A percentile compares a stretch with the other conserved stretches of the same genome.
Conservation (phyloP, 2,888 invertebrate genomes). For the Leptinotarsa rubiginosa region DNA sequence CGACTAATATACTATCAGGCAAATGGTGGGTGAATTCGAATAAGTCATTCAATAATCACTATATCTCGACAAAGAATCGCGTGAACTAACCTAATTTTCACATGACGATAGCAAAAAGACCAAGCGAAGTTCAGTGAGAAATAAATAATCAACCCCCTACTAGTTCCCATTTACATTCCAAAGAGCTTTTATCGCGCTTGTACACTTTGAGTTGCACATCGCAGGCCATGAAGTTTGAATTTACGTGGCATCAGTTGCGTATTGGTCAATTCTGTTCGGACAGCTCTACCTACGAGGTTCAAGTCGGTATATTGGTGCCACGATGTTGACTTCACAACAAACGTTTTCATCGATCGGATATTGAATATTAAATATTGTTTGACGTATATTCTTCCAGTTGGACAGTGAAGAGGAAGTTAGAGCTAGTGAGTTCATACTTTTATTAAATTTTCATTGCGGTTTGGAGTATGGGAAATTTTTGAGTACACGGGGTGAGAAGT, state of each 20-base stretch:
- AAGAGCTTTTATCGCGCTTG: constrained; percentile 26
- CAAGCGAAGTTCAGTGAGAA: constrained; percentile 8
- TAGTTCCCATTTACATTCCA: constrained; percentile 8
- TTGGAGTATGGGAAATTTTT: background rate
- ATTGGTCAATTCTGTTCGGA: constrained; percentile 24
- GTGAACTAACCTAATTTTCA: constrained; percentile 8
- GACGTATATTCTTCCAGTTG: constrained; percentile 11
- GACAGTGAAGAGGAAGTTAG: background rate
- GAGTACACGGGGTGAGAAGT: background rate
- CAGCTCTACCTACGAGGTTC: background rate
- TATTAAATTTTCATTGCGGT: background rate
- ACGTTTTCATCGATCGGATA: constrained; percentile 6
- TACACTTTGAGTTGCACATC: constrained; percentile 26
- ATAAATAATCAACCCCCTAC: background rate
- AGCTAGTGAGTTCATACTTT: constrained; percentile 13
- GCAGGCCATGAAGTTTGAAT: constrained; percentile 41
- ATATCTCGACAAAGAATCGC: constrained; percentile 3
- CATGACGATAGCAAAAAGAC: constrained; percentile 8
- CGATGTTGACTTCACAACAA: constrained; percentile 13
- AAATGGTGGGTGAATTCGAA: background rate
- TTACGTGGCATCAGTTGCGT: constrained; percentile 29
- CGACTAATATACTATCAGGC: no score
- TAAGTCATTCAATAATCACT: background rate
- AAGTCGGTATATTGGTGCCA: background rate
- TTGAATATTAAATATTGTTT: constrained; percentile 17